Evolutionary conservation across 2,888 invertebrate species (phyloP).

Genomic region (Tetrapedia diversipes): DNA sequence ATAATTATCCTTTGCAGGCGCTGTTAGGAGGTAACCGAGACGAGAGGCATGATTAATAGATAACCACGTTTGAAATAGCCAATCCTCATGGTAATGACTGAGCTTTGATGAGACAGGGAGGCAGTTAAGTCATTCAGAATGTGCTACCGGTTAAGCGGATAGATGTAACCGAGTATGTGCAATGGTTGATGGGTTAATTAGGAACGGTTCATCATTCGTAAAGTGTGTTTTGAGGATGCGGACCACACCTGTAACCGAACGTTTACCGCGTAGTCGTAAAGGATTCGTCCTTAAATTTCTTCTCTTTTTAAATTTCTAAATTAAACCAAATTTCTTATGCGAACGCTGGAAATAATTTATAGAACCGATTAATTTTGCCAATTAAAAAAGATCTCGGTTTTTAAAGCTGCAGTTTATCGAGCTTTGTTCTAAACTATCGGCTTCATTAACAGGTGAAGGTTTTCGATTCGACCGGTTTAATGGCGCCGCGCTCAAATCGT

Average conservation of each 20-base stretch:
- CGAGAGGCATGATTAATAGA: conserved; percentile 27
- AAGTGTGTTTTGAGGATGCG: not conserved
- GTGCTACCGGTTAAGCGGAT: conserved; percentile 27
- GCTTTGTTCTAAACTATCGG: not conserved
- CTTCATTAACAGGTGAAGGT: not conserved
- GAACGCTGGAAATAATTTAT: no score
- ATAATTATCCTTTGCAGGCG: conserved; percentile 12
- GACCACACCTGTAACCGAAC: not conserved
- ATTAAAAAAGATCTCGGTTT: no score
- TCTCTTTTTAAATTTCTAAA: no score
- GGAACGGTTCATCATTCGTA: conserved; percentile 14
- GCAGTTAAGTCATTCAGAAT: conserved; percentile 15
- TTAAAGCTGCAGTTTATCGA: no score
- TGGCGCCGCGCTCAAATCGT: conserved; percentile 7
- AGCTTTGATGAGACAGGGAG: conserved; percentile 11
- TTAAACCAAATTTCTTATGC: no score
- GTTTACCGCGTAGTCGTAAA: not conserved
- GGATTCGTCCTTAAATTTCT: no score
- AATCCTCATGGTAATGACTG: conserved; percentile 22
- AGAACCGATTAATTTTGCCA: no score
- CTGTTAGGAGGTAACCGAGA: conserved; percentile 22
- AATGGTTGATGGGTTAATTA: conserved; percentile 21
- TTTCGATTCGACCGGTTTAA: not conserved
- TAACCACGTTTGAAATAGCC: conserved; percentile 17
- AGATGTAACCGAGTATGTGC: not conserved